Percentiles rank a stretch among this genome's conserved stretches.
Conservation (phyloP, 2,113 vertebrate species). For the Forbesichthys agassizii region DNA sequence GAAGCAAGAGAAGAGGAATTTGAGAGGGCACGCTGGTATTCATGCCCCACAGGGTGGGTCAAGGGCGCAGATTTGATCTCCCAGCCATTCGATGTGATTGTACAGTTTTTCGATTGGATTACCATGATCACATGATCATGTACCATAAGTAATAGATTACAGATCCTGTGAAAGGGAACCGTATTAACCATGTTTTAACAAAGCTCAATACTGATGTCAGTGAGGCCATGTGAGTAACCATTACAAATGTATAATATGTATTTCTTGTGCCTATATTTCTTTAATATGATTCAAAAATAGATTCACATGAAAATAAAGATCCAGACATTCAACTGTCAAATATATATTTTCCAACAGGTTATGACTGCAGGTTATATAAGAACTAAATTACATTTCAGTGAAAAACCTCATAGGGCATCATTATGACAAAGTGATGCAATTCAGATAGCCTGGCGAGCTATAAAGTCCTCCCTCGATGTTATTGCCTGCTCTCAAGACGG, state of each 20-base stretch:
- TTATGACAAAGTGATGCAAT: slow-evolving; percentile 44
- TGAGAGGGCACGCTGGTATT: too few relatives aligned
- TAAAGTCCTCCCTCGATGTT: slow-evolving; percentile 63
- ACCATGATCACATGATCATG: too few relatives aligned
- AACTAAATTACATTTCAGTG: slow-evolving; percentile 52
- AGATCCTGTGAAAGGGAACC: not conserved
- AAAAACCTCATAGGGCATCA: slow-evolving; percentile 35
- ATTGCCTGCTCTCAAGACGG: slow-evolving; percentile 59
- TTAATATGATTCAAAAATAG: not conserved
- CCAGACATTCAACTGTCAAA: not conserved
- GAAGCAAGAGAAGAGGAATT: too few relatives aligned
- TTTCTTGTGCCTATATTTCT: not conserved
- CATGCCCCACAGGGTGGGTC: too few relatives aligned
- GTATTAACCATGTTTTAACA: not conserved
- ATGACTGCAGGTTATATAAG: slow-evolving; percentile 33
- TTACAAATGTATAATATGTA: not conserved
- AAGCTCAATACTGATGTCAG: not conserved
- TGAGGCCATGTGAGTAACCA: not conserved
- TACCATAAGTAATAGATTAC: too few relatives aligned
- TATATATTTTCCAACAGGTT: not conserved
- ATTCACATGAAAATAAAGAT: not conserved
- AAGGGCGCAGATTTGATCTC: too few relatives aligned
- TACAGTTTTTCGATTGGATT: too few relatives aligned
- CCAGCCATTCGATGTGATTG: too few relatives aligned
- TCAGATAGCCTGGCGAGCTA: slow-evolving; percentile 50